Evolutionary conservation across 1,140 invertebrate genomes (phyloP), one percentile per base, ranked within the genome.

Genomic region (Steinernema feltiae): DNA sequence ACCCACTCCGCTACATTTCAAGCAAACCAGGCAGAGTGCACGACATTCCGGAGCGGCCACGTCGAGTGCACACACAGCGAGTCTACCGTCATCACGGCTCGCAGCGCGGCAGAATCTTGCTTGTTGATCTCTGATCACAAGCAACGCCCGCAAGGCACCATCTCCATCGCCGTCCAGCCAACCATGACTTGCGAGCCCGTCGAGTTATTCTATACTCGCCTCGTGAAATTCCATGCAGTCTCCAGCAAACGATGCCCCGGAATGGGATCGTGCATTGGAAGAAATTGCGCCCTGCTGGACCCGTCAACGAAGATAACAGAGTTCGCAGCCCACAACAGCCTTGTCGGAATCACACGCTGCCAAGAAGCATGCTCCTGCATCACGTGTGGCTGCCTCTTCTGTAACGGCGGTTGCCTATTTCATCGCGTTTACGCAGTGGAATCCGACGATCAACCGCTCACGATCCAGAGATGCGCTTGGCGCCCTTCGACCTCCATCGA

Each of bases 361-460:
- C 7, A 35, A 30, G 70, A 71, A 53, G 32, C 70, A 3, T 71
- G 70, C 29, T 15, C 12, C 15, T 71, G 70, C 46, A 3, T 32
- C 21, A 32, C 70, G 2, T 71, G 70, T 30, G 70, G 70, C 3
- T 71, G 70, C 30, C 30, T 71, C 3, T 71, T 21, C 21, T 71
- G 70, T 53, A 21, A 7, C 12, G 32, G 32, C 32, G 70, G 7
- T 3, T 71, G 70, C 29, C 70, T 71, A 3, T 71, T 71, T 27
- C 30, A 71, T 27, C 29, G 12, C 7, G 24, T 3, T 18, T 30
- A 31, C 29, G 70, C 70, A 15, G 24, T 63, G 7, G 12, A 63
- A 17, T n/a, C 7, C 15, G 3, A 63, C 53, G 24, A 7, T n/a
- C 15, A 17, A 63, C 53, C 12, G 3, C 15, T 27, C 12, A 3